Evolutionary conservation across 2,888 invertebrate genomes (phyloP), one percentile per base, ranked within the genome.

Genomic region (Amphipoea lucens): DNA sequence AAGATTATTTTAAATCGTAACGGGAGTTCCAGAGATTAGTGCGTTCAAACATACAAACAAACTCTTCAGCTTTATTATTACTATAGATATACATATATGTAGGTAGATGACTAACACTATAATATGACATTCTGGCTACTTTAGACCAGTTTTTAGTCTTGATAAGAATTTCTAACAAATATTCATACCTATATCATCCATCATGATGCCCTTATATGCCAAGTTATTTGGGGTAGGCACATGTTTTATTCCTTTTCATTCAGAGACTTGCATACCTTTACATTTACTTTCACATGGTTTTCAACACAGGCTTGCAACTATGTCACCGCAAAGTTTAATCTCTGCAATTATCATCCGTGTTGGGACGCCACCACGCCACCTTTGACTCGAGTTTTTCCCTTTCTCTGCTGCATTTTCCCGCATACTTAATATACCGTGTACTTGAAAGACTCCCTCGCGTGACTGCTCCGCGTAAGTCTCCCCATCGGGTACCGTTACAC

Each of bases 341-440:
- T 76, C 74, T 63, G 88, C 69, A 83, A 88, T 88, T 83, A 87
- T 73, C 74, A 45, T 65, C 23, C 7, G 42, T 67, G 63, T 79
- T 17, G 65, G 51, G 29, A 73, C 36, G 63, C 29, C 74, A 71
- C 77, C 81, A 73, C 42, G 57, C 23, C 74, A 69, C 77, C 81
- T 82, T 81, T 82, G 75, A 79, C 51, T 62, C 6, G 4, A 78
- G 20, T 42, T 69, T 77, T 69, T 69, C 76, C 60, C 62, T 66
- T 88, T 81, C 69, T 29, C 40, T 51, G 65, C 51, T 68, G 69
- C 69, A 68, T 80, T 76, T 78, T 87, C 23, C 75, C 65, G 54
- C 72, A 63, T n/a, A 72, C 42, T 74, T 79, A 66, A 54, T 76
- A 45, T 69, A 66, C 57, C 65, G 1, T 62, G 68, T 74, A 81